These are phyloP conservation scores for Nesidiocoris tenuis DNA, from an alignment of 2,888 invertebrate genomes.

Conservation along the genomic window DNA sequence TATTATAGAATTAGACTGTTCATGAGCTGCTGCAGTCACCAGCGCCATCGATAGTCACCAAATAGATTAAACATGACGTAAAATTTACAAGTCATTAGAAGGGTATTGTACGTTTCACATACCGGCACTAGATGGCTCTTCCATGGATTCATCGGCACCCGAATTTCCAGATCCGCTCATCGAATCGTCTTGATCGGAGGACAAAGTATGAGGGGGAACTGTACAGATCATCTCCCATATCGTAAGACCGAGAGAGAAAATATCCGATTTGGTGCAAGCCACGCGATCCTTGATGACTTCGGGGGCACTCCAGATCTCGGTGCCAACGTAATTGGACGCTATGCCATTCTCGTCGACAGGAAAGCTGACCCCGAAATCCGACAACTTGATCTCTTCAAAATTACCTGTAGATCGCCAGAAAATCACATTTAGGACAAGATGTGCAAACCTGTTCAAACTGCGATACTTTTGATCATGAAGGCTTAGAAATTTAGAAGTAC, in stretches of 20 bases:
- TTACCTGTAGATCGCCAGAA: conserved; percentile 57
- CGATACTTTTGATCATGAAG: too few relatives aligned
- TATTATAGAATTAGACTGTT: too few relatives aligned
- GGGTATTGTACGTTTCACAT: too few relatives aligned
- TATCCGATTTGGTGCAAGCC: conserved; percentile 68
- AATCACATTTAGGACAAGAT: not conserved
- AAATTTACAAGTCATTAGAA: too few relatives aligned
- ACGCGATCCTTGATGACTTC: conserved; percentile 66
- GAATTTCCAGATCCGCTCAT: not conserved
- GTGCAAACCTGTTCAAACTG: too few relatives aligned
- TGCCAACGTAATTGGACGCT: conserved; percentile 68
- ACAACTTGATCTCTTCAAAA: conserved; percentile 73
- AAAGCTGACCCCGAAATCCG: conserved; percentile 81
- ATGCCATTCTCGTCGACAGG: conserved; percentile 66
- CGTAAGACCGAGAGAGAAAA: conserved; percentile 76
- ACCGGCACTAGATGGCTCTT: too few relatives aligned
- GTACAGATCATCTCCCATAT: conserved; percentile 81
- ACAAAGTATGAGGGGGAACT: conserved; percentile 59
- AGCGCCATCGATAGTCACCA: too few relatives aligned
- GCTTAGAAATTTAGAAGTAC: too few relatives aligned
- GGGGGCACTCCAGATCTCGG: conserved; percentile 76
- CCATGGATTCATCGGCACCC: conserved; percentile 11
- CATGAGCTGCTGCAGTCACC: too few relatives aligned
- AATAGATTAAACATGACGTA: too few relatives aligned
- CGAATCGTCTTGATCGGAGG: conserved; percentile 2